These are phyloP conservation scores for Mola mola DNA, from an alignment of 2,113 vertebrate species.

Conservation along the genomic window DNA sequence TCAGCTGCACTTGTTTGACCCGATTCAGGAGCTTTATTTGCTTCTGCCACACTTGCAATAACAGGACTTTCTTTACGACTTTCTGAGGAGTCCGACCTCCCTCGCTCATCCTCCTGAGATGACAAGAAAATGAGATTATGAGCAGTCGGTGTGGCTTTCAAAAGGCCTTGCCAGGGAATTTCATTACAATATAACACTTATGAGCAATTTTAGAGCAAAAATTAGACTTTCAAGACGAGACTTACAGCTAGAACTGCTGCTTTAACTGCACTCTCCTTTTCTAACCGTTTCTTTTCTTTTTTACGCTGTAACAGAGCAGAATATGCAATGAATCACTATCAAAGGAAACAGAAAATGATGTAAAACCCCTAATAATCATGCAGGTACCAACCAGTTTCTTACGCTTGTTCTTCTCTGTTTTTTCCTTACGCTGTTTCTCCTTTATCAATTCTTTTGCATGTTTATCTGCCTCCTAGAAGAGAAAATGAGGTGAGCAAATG, in stretches of 20 bases:
- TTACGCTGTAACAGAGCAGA: slow-evolving; percentile 71
- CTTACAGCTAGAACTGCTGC: slow-evolving; percentile 66
- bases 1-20: too few species aligned
- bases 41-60: slow-evolving; percentile 28
- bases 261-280: slow-evolving; percentile 69
- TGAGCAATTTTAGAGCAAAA: neutral
- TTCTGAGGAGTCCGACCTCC: slow-evolving; percentile 44
- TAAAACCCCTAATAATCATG: neutral
- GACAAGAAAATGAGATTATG: neutral
- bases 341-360: neutral
- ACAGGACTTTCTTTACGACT: slow-evolving; percentile 30
- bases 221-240: neutral
- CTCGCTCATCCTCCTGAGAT: slow-evolving; percentile 51
- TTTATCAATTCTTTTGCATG: slow-evolving; percentile 68
- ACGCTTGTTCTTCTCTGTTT: slow-evolving; percentile 74
- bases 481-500: neutral
- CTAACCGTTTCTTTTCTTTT: slow-evolving; percentile 76
- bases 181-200: neutral
- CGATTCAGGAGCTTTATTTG: slow-evolving; percentile 8
- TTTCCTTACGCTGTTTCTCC: slow-evolving; percentile 72
- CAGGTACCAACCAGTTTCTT: slow-evolving; percentile 77
- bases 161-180: neutral
- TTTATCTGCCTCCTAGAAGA: slow-evolving; percentile 78
- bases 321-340: neutral
- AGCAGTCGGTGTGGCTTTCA: neutral